Evolutionary conservation across 53 echinoderm and acorn worm genomes (phyloP).

Genomic region (Zoroaster sp.): DNA sequence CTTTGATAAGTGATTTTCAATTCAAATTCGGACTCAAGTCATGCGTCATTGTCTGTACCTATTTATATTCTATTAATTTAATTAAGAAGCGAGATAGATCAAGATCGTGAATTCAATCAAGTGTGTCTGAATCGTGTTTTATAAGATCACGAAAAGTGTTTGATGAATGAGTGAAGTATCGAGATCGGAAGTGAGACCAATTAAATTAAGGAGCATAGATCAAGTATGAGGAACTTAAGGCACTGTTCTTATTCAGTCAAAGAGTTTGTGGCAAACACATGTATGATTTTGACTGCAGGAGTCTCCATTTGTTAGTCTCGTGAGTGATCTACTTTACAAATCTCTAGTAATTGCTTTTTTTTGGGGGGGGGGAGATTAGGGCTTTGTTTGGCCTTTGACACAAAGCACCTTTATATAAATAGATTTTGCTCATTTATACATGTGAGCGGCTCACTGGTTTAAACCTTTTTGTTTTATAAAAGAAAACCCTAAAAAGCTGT

Average conservation of each 20-base stretch:
- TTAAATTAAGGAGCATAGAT: background rate
- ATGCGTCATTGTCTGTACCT: background rate
- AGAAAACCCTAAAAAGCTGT: too few relatives aligned
- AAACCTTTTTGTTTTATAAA: too few relatives aligned
- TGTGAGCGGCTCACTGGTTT: too few relatives aligned
- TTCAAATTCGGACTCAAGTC: background rate
- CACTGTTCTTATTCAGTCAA: background rate
- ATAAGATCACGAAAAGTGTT: background rate
- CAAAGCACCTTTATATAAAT: too few relatives aligned
- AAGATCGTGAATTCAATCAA: constrained; percentile 3
- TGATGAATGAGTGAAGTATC: background rate
- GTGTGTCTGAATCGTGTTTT: background rate
- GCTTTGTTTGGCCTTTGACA: too few relatives aligned
- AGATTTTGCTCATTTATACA: too few relatives aligned
- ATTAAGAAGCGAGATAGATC: background rate
- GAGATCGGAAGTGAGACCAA: background rate
- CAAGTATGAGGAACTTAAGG: background rate
- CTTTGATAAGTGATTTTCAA: too few relatives aligned
- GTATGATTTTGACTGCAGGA: too few relatives aligned
- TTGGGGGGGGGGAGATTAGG: too few relatives aligned
- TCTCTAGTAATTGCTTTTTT: too few relatives aligned
- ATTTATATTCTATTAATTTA: background rate
- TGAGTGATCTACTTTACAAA: too few relatives aligned
- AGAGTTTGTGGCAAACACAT: background rate
- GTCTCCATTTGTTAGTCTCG: background rate